These are phyloP conservation scores for Aphis craccivora DNA, from an alignment of 1,140 invertebrate species.

Conservation along the genomic window DNA sequence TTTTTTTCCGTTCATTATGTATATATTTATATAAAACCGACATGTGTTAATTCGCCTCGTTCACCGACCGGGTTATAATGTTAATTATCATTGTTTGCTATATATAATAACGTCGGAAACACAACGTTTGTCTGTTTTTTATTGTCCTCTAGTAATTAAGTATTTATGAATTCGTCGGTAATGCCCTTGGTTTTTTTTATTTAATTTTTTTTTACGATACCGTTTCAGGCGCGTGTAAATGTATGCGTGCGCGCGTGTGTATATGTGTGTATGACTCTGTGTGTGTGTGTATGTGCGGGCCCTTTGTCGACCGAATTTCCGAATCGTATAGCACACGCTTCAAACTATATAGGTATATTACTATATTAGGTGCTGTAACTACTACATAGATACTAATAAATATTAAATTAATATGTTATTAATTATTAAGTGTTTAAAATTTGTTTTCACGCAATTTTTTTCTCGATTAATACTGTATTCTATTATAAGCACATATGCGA, in stretches of 20 bases:
- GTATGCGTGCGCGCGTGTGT: neutral
- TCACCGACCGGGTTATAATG: conserved; percentile 46
- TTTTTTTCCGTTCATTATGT: neutral
- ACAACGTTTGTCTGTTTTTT: conserved; percentile 53
- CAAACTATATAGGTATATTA: neutral
- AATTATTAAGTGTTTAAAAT: neutral
- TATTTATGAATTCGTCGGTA: conserved; percentile 56
- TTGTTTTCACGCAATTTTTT: conserved; percentile 47
- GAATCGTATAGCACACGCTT: neutral
- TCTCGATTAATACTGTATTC: neutral
- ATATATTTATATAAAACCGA: conserved; percentile 46
- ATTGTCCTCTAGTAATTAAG: conserved; percentile 55
- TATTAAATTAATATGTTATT: conserved; percentile 3
- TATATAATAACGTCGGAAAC: conserved; percentile 52
- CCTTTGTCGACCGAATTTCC: conserved; percentile 35
- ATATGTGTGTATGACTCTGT: neutral
- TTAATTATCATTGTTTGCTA: conserved; percentile 53
- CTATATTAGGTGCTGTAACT: neutral
- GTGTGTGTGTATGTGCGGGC: neutral
- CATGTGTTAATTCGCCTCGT: conserved; percentile 56
- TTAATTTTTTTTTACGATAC: conserved; percentile 53
- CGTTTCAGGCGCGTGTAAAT: conserved; percentile 30
- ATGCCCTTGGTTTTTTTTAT: conserved; percentile 40
- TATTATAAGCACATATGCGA: neutral
- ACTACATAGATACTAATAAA: neutral